These are phyloP conservation scores for Hestina assimilis DNA, from an alignment of 1,140 invertebrate genomes.

Conservation along the genomic window DNA sequence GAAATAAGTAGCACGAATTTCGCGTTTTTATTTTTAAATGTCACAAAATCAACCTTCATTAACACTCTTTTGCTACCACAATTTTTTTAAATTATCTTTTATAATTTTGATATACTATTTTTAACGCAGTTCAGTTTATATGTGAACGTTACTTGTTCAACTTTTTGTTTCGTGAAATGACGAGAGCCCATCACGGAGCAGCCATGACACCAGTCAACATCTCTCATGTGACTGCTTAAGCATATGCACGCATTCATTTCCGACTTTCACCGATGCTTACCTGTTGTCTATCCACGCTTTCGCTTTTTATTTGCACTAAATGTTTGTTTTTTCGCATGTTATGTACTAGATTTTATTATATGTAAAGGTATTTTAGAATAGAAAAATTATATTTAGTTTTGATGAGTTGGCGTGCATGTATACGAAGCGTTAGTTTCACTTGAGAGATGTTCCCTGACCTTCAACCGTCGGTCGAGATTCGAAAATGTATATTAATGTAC, in stretches of 20 bases:
- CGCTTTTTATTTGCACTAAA: constrained; percentile 27
- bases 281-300: constrained; percentile 41
- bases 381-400: constrained; percentile 20
- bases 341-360: constrained; percentile 5
- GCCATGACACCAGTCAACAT: constrained; percentile 62
- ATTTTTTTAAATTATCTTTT: no score
- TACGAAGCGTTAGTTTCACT: constrained; percentile 38
- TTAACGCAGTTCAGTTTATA: constrained; percentile 1
- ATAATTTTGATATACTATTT: neutral
- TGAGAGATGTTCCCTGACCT: constrained; percentile 75
- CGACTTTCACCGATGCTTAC: constrained; percentile 34
- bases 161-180: constrained; percentile 21
- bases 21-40: no score
- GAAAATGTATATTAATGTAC: constrained; percentile 7
- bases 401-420: constrained; percentile 48
- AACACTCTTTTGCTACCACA: no score
- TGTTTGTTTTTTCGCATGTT: neutral
- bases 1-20: no score
- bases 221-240: constrained; percentile 73
- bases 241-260: constrained; percentile 66
- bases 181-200: constrained; percentile 33
- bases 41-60: no score
- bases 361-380: constrained; percentile 2
- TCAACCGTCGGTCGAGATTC: constrained; percentile 49
- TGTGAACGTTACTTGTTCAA: neutral